phyloP scores from a whole-genome alignment of 1,140 invertebrate genomes.

The Drosophila miranda region DNA sequence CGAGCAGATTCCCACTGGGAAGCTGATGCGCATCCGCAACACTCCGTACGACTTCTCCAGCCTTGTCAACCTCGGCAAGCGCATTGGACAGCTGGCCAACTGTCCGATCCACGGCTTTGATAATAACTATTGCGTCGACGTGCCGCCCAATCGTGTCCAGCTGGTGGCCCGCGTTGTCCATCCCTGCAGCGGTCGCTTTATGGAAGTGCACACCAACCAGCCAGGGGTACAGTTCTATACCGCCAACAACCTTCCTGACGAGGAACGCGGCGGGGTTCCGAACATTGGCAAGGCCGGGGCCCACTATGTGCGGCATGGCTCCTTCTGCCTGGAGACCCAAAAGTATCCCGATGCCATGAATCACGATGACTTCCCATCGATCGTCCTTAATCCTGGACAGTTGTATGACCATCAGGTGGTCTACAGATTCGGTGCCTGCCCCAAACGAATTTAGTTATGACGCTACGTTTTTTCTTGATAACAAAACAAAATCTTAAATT shows the following conservation, averaged over 20 bases:
- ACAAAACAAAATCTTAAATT: neutral
- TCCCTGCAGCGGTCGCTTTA: constrained; percentile 86
- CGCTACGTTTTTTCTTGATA: too few species aligned
- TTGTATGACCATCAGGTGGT: constrained; percentile 86
- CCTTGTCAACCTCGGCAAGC: constrained; percentile 83
- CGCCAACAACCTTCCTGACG: constrained; percentile 87
- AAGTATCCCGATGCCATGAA: constrained; percentile 96
- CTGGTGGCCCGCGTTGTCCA: constrained; percentile 85
- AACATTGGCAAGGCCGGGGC: constrained; percentile 88
- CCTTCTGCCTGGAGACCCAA: constrained; percentile 95
- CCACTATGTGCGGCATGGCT: constrained; percentile 89
- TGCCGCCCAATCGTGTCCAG: constrained; percentile 55
- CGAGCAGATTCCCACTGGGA: constrained; percentile 90
- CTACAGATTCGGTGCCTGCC: constrained; percentile 85
- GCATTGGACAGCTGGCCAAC: constrained; percentile 73
- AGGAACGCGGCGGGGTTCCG: constrained; percentile 63
- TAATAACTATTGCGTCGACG: constrained; percentile 88
- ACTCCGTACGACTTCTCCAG: constrained; percentile 88
- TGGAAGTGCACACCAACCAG: constrained; percentile 93
- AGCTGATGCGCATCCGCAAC: constrained; percentile 85
- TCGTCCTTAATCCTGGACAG: constrained; percentile 88
- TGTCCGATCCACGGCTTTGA: constrained; percentile 86
- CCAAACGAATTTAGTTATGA: constrained; percentile 46
- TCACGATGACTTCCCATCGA: constrained; percentile 90
- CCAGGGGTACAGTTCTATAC: constrained; percentile 96